phyloP scores from a whole-genome alignment of 2,888 invertebrate species.

The Alitta virens region DNA sequence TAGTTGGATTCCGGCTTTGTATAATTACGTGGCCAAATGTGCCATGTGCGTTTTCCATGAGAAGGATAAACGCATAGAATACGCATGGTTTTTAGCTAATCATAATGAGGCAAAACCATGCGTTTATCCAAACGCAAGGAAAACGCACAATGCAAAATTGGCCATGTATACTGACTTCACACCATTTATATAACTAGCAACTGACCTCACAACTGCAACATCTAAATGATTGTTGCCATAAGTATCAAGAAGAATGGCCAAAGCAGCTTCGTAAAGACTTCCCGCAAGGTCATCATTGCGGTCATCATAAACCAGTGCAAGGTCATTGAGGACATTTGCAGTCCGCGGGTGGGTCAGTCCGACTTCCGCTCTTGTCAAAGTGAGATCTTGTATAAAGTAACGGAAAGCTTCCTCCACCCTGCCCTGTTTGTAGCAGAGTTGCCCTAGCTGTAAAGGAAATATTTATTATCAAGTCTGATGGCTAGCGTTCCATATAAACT shows the following conservation, averaged over 20 bases:
- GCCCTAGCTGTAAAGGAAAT: slow-evolving; percentile 35
- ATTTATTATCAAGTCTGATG: too few relatives aligned
- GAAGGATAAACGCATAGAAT: too few relatives aligned
- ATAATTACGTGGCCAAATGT: too few relatives aligned
- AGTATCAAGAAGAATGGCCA: slow-evolving; percentile 33
- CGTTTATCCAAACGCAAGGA: too few relatives aligned
- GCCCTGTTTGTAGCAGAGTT: slow-evolving; percentile 38
- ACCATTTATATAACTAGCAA: too few relatives aligned
- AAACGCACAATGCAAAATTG: too few relatives aligned
- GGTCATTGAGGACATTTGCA: slow-evolving; percentile 36
- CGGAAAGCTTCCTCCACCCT: slow-evolving; percentile 38
- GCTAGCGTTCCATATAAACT: too few relatives aligned
- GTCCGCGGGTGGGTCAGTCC: slow-evolving; percentile 37
- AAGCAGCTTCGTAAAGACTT: slow-evolving; percentile 36
- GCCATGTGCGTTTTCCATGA: too few relatives aligned
- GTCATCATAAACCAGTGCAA: slow-evolving; percentile 42
- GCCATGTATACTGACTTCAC: too few relatives aligned
- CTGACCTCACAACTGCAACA: slow-evolving; percentile 37
- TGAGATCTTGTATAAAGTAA: slow-evolving; percentile 39
- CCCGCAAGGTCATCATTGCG: slow-evolving; percentile 33
- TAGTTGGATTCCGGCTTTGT: too few relatives aligned
- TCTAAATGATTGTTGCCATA: slow-evolving; percentile 38
- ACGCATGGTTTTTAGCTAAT: too few relatives aligned
- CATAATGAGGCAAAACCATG: too few relatives aligned
- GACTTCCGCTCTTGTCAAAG: slow-evolving; percentile 37